Evolutionary conservation across 2,797 vertebrate species (phyloP), one percentile per base, ranked within the genome.

Genomic region (Darevskia mixta): DNA sequence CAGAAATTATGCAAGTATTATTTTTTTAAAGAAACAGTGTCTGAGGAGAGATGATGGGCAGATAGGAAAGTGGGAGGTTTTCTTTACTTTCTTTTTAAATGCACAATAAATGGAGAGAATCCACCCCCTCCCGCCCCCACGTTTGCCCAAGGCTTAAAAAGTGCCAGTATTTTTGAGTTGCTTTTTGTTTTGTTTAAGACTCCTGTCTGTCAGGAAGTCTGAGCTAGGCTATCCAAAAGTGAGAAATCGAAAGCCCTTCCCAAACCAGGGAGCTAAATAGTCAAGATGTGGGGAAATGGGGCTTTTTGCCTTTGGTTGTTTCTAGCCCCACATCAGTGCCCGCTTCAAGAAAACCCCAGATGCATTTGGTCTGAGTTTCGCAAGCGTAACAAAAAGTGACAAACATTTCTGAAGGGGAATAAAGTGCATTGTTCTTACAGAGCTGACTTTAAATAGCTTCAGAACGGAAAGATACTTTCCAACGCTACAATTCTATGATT

Each of bases 61-160:
- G 49, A 49, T 7, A 66, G 58, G 4, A 58, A 76, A 5, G 1
- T 1, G 13, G 27, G 4, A 25, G 3, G 27, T 35, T 32, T n/a
- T 58, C 15, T 79, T 20, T 72, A 35, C 8, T 32, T 73, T 35
- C 35, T 71, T 25, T 71, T 38, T 17, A 13, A 41, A 58, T 23
- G 9, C 23, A 29, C 27, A 5, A 17, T 20, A 77, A n/a, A 66
- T 2, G 8, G 17, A 5, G 41, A 29, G 45, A 61, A 7, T 8
- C 17, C 27, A 3, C 1, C 9, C 11, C 23, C 2, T 10, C n/a
- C 27, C 27, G 6, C 1, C 9, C 11, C 23, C 2, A 23, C n/a
- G 38, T 75, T 7, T 61, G 49, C 2, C 27, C 23, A 8, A 45
- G 84, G n/a, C 11, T 25, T 49, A 17, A n/a, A 49, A 66, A 17